Percentiles rank a stretch among this genome's conserved stretches.
phyloP scores from a whole-genome alignment of 2,113 vertebrate species.

The Balaeniceps rex region DNA sequence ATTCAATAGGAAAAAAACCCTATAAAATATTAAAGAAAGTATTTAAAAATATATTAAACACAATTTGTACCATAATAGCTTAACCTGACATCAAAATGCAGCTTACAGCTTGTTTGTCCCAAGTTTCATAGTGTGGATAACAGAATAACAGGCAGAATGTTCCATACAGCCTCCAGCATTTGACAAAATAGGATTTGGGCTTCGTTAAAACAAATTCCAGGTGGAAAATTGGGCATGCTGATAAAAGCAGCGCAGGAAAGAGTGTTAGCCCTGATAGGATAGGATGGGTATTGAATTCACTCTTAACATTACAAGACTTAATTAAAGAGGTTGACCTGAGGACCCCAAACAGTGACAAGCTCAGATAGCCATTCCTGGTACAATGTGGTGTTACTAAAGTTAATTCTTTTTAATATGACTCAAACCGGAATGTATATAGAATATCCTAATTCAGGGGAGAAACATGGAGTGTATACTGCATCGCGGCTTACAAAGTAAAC shows the following conservation, averaged over 20 bases:
- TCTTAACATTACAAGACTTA: conserved; percentile 61
- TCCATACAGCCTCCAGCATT: conserved; percentile 42
- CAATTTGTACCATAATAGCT: conserved; percentile 72
- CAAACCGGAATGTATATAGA: not conserved
- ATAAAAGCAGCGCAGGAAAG: conserved; percentile 61
- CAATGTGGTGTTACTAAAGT: not conserved
- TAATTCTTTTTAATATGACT: conserved; percentile 37
- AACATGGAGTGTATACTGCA: not conserved
- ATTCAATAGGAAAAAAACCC: conserved; percentile 58
- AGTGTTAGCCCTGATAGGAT: conserved; percentile 57
- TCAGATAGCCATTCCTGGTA: conserved; percentile 21
- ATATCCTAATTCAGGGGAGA: not conserved
- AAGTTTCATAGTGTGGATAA: not conserved
- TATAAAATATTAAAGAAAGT: conserved; percentile 76
- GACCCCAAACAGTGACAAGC: conserved; percentile 44
- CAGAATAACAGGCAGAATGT: conserved; percentile 15
- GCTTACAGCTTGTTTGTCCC: conserved; percentile 56
- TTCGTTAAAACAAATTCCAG: conserved; percentile 66
- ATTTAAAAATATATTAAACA: conserved; percentile 76
- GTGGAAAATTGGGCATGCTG: conserved; percentile 65
- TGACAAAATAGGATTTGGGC: conserved; percentile 57
- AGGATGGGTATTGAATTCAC: conserved; percentile 62
- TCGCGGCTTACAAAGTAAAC: not conserved
- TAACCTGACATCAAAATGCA: conserved; percentile 61
- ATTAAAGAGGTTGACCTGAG: conserved; percentile 69